These are phyloP conservation scores for Drosophila murphyi DNA, from an alignment of 1,140 invertebrate species.

Conservation along the genomic window DNA sequence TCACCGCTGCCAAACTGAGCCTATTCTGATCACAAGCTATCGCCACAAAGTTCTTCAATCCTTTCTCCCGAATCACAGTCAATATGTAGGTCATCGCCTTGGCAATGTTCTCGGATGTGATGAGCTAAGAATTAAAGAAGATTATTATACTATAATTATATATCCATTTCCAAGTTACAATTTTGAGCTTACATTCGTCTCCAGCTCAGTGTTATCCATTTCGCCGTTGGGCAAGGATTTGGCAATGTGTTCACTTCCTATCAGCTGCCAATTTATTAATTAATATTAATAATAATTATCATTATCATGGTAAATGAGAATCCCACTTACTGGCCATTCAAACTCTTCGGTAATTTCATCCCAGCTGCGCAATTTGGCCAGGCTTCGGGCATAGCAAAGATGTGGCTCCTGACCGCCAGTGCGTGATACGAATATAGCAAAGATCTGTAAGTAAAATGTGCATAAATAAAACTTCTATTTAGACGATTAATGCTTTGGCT, in stretches of 20 bases:
- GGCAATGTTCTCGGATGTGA: constrained; percentile 12
- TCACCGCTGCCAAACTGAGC: constrained; percentile 5
- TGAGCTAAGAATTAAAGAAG: constrained; percentile 5
- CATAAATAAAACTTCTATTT: neutral
- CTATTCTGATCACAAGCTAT: constrained; percentile 17
- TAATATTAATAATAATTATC: neutral
- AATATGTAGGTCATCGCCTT: constrained; percentile 24
- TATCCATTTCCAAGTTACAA: too few relatives aligned
- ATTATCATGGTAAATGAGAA: neutral
- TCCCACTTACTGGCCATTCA: constrained; percentile 27
- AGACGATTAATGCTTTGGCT: neutral
- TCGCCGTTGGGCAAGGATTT: constrained; percentile 4
- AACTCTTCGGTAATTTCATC: constrained; percentile 26
- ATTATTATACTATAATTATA: neutral
- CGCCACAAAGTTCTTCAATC: constrained; percentile 23
- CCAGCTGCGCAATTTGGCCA: constrained; percentile 31
- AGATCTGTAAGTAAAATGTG: constrained; percentile 15
- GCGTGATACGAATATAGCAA: constrained; percentile 16
- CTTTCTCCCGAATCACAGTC: constrained; percentile 4
- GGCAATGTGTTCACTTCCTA: constrained; percentile 23
- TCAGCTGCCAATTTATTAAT: neutral
- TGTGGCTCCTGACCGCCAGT: constrained; percentile 11
- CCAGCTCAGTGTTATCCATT: constrained; percentile 3
- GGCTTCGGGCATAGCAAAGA: constrained; percentile 34
- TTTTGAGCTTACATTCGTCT: constrained; percentile 22